A percentile compares a stretch with the other conserved stretches of the same genome.
phyloP scores from a whole-genome alignment of 2,113 vertebrate species.

The Galeopterus variegatus region DNA sequence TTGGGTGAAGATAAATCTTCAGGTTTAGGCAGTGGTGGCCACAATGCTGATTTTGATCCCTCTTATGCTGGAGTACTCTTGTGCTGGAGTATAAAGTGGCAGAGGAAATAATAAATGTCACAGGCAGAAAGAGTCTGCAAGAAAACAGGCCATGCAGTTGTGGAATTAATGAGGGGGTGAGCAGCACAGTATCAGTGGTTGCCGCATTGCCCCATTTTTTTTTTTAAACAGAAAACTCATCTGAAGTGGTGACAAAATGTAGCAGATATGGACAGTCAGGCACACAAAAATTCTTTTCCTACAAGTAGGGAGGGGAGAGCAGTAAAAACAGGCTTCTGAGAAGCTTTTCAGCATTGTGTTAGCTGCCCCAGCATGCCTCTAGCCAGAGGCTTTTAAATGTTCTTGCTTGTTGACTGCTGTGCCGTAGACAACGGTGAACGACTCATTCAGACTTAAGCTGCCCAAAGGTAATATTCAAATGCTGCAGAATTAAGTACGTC shows the following conservation, averaged over 20 bases:
- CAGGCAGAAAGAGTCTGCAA: neutral
- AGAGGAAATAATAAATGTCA: neutral
- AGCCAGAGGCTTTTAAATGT: neutral
- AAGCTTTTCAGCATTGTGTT: neutral
- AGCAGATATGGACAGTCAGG: neutral
- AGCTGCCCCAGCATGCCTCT: neutral
- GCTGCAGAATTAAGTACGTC: neutral
- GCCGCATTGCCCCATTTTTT: fast-evolving
- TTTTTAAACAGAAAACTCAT: slow-evolving; percentile 19
- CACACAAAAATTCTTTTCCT: neutral
- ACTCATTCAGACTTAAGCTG: neutral
- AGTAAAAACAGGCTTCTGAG: slow-evolving; percentile 3
- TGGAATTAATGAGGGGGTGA: neutral
- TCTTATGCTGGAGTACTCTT: neutral
- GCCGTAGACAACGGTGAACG: neutral
- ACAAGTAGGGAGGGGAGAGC: neutral
- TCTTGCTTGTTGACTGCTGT: neutral
- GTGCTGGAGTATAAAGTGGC: neutral
- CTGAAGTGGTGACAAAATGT: neutral
- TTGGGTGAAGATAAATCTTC: slow-evolving; percentile 4
- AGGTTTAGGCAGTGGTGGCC: neutral
- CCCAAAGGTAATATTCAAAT: neutral
- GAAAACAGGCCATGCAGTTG: neutral
- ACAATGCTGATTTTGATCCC: neutral
- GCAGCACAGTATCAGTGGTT: fast-evolving